Evolutionary conservation across 2,797 vertebrate genomes (phyloP).

Genomic region (Sebastes vulpes): DNA sequence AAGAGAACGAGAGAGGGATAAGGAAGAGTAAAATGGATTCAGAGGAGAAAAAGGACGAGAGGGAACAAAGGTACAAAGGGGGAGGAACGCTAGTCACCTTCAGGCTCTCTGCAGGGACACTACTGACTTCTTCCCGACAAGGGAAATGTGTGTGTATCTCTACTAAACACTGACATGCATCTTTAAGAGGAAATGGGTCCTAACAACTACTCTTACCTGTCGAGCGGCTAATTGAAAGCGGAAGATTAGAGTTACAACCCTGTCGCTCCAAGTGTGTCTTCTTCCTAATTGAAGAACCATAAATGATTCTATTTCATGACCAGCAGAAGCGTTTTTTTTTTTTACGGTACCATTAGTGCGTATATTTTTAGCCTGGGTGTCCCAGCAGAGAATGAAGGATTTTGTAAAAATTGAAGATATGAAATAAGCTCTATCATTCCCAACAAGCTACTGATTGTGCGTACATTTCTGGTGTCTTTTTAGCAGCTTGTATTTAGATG

Average conservation of each 20-base stretch:
- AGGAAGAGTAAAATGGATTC: neutral
- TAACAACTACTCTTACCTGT: conserved; percentile 6
- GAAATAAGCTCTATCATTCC: neutral
- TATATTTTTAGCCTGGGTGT: conserved; percentile 17
- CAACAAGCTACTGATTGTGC: conserved; percentile 1
- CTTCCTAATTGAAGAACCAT: neutral
- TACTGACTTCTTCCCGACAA: neutral
- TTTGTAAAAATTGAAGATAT: conserved; percentile 9
- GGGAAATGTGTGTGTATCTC: neutral
- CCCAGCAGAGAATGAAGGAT: neutral
- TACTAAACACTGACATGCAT: conserved; percentile 8
- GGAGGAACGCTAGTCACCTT: conserved; percentile 7
- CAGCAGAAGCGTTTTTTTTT: neutral
- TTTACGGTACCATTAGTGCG: neutral
- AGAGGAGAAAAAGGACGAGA: neutral
- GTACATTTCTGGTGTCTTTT: neutral
- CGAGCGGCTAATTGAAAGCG: conserved; percentile 18
- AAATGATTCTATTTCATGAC: conserved; percentile 31
- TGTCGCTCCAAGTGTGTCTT: conserved; percentile 7
- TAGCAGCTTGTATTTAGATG: conserved; percentile 6
- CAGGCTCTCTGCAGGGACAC: conserved; percentile 10
- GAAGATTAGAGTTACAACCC: conserved; percentile 12
- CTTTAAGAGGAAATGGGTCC: conserved; percentile 19
- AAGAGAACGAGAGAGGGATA: neutral
- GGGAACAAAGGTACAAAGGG: neutral